Percentiles rank a stretch among this genome's conserved stretches.
Evolutionary conservation across 2,797 vertebrate species (phyloP).

Genomic region (Amazona finschi): DNA sequence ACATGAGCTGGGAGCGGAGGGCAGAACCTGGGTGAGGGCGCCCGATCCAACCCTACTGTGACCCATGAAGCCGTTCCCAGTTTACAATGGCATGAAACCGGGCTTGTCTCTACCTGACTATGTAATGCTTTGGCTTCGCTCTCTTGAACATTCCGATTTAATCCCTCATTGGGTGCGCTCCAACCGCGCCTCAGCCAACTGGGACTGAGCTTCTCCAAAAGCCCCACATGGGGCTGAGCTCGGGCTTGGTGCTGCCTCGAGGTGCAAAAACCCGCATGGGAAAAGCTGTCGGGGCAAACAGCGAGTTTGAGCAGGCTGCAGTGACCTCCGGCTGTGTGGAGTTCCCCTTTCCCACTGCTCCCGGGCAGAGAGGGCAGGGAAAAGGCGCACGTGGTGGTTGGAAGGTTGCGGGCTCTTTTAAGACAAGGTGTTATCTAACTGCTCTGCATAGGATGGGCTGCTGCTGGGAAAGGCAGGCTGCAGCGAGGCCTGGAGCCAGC

Average conservation of each 20-base stretch:
- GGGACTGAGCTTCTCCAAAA: accelerated
- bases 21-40: neutral
- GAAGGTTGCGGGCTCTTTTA: neutral
- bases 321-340: neutral
- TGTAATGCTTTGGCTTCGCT: neutral
- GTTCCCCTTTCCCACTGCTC: neutral
- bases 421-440: accelerated
- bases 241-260: neutral
- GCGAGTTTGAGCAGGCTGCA: neutral
- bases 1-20: neutral
- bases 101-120: neutral
- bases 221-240: accelerated
- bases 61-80: neutral
- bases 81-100: neutral
- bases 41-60: neutral
- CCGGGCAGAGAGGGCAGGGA: neutral
- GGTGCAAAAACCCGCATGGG: neutral
- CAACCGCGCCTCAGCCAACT: neutral
- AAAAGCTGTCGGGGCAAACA: neutral
- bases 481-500: neutral
- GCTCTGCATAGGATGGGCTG: accelerated
- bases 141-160: neutral
- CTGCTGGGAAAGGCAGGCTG: neutral
- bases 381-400: neutral
- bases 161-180: neutral